Percentiles rank a stretch among this genome's conserved stretches.
phyloP scores from a whole-genome alignment of 2,797 vertebrate genomes.

The Liasis olivaceus region DNA sequence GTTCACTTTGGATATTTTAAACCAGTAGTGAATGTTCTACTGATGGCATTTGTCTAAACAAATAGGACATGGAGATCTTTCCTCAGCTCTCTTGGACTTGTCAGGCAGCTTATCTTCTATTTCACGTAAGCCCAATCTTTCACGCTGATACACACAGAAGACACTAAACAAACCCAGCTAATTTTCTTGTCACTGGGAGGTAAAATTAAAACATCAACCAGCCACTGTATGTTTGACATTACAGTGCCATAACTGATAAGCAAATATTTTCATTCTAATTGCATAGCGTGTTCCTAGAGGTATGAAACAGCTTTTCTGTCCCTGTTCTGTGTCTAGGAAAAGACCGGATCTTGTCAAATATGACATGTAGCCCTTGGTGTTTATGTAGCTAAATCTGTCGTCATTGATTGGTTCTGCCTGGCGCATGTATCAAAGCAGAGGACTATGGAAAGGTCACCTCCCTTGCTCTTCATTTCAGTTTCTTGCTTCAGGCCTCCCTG shows the following conservation, averaged over 20 bases:
- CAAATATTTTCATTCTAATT: constrained; percentile 66
- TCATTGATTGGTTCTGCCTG: constrained; percentile 66
- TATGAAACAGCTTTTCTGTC: constrained; percentile 15
- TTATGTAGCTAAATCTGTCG: constrained; percentile 65
- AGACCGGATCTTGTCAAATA: constrained; percentile 43
- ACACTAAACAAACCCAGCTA: constrained; percentile 42
- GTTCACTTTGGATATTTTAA: constrained; percentile 1
- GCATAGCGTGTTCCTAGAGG: constrained; percentile 31
- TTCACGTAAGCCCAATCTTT: constrained; percentile 47
- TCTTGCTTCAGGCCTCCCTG: constrained; percentile 53
- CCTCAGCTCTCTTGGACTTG: constrained; percentile 46
- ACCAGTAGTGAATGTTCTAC: constrained; percentile 26
- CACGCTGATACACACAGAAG: constrained; percentile 45
- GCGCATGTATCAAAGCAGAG: constrained; percentile 60
- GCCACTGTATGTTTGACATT: constrained; percentile 44
- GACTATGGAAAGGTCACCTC: constrained; percentile 37
- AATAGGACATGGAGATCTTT: constrained; percentile 38
- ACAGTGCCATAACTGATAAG: constrained; percentile 45
- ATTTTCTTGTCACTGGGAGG: constrained; percentile 55
- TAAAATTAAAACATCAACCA: constrained; percentile 60
- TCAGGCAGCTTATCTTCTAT: constrained; percentile 52
- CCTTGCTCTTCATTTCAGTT: constrained; percentile 52
- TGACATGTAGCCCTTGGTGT: constrained; percentile 42
- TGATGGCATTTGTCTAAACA: constrained; percentile 3
- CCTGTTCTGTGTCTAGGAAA: constrained; percentile 44